phyloP scores from a whole-genome alignment of 2,797 vertebrate species.

The Microhierax caerulescens region DNA sequence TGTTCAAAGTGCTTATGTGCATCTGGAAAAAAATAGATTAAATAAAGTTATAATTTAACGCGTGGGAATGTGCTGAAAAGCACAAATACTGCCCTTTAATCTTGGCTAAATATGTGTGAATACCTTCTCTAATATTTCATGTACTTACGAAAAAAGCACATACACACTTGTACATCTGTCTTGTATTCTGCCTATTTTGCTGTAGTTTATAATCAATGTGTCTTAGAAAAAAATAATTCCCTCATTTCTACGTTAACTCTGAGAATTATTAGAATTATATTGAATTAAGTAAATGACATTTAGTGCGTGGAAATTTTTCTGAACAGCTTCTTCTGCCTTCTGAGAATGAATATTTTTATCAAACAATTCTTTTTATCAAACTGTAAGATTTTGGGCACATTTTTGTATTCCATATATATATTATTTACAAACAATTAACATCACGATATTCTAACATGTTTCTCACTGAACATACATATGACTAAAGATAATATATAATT shows the following conservation, averaged over 20 bases:
- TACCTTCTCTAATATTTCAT: neutral
- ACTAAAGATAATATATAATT: neutral
- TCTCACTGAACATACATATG: neutral
- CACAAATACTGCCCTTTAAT: neutral
- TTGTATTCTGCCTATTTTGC: neutral
- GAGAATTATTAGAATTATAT: neutral
- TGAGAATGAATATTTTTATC: neutral
- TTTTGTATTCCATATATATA: neutral
- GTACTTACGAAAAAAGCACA: fast-evolving
- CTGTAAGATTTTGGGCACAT: neutral
- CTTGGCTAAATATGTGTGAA: neutral
- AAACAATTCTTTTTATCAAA: neutral
- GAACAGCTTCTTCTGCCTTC: neutral
- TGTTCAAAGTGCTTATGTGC: neutral
- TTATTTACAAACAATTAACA: neutral
- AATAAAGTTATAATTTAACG: neutral
- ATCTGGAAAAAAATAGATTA: neutral
- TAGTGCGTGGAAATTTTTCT: neutral
- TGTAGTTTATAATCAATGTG: neutral
- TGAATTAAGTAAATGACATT: neutral
- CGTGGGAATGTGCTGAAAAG: fast-evolving
- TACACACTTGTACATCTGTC: fast-evolving
- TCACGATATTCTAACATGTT: neutral
- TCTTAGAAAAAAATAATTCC: neutral
- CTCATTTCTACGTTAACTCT: neutral